These are phyloP conservation scores for Beris chalybata DNA, from an alignment of 2,888 invertebrate genomes.

Conservation along the genomic window DNA sequence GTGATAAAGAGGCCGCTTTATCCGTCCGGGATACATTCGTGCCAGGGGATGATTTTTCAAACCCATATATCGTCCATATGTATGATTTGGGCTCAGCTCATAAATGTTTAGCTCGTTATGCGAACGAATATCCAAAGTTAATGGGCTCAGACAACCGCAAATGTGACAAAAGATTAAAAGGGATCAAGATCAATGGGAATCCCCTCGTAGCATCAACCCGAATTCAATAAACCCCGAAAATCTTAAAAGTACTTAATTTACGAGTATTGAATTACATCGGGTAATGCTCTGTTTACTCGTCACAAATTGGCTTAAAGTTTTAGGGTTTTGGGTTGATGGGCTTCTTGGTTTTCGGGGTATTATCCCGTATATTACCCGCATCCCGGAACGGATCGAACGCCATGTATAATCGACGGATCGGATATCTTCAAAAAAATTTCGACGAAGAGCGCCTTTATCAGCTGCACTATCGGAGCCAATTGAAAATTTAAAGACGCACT, in stretches of 20 bases:
- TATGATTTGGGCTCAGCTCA: too few relatives aligned
- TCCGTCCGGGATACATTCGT: too few relatives aligned
- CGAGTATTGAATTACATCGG: slow-evolving; percentile 14
- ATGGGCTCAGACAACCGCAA: slow-evolving; percentile 9
- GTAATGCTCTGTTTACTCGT: slow-evolving; percentile 25
- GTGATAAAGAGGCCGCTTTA: too few relatives aligned
- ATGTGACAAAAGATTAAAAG: slow-evolving; percentile 2
- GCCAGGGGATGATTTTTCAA: too few relatives aligned
- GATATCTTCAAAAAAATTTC: too few relatives aligned
- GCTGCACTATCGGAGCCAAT: slow-evolving; percentile 24
- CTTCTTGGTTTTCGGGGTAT: not conserved
- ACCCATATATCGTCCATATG: too few relatives aligned
- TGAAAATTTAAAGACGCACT: slow-evolving; percentile 23
- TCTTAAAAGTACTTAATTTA: slow-evolving; percentile 10
- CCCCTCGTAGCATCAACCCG: too few relatives aligned
- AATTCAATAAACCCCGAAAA: not conserved
- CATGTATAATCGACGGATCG: too few relatives aligned
- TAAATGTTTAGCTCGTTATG: too few relatives aligned
- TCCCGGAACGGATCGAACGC: too few relatives aligned
- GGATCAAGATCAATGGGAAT: not conserved
- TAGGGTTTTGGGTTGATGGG: not conserved
- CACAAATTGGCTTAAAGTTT: slow-evolving; percentile 23
- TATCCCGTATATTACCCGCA: too few relatives aligned
- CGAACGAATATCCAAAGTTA: not conserved
- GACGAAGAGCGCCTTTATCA: slow-evolving; percentile 15